Conservation (phyloP, 2,888 invertebrate genomes). For the Mesorhabditis spiculigera region DNA sequence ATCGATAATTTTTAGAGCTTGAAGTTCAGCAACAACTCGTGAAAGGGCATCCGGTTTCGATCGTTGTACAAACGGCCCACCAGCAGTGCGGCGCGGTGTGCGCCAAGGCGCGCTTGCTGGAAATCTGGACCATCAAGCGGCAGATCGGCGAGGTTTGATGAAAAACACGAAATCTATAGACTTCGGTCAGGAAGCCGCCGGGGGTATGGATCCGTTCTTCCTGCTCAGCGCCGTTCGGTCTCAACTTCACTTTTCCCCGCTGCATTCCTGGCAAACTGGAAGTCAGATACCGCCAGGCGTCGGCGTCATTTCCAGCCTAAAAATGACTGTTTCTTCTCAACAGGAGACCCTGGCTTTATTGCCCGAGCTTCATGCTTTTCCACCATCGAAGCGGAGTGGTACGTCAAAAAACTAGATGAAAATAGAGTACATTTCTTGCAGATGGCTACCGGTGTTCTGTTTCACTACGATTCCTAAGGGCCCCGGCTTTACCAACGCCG, state of each 20-base stretch:
- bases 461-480: not conserved
- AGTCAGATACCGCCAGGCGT: not conserved
- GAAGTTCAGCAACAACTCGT: not conserved
- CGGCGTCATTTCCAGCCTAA: not conserved
- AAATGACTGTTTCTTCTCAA: too few relatives aligned
- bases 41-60: not conserved
- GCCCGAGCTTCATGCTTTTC: not conserved
- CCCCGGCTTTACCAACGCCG: not conserved
- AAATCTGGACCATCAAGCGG: not conserved
- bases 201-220: not conserved
- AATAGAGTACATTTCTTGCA: not conserved
- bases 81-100: not conserved
- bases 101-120: not conserved
- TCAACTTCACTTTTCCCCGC: slow-evolving; percentile 4
- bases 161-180: slow-evolving; percentile 4
- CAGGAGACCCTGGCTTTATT: not conserved
- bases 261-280: not conserved
- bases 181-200: not conserved
- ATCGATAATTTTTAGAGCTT: not conserved
- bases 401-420: not conserved
- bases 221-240: not conserved
- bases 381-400: slow-evolving; percentile 3
- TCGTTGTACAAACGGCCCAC: not conserved
- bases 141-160: not conserved
- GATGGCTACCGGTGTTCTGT: not conserved